Conservation (phyloP, 2,888 invertebrate species). For the Calliopum simillimum region DNA sequence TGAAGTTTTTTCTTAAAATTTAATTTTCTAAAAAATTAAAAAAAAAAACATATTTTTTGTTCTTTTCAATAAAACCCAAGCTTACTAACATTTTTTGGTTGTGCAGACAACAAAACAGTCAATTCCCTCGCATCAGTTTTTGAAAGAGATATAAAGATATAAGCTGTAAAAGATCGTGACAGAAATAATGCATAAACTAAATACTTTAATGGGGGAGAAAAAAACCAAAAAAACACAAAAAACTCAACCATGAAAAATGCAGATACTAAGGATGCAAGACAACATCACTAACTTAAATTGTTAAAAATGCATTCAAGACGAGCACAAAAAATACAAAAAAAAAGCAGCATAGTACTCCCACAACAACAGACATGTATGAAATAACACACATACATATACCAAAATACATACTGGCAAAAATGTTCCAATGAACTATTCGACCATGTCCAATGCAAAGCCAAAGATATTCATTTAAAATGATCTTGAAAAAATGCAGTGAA, state of each 20-base stretch:
- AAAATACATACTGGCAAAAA: background rate
- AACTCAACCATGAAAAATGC: background rate
- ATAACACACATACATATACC: constrained; percentile 31
- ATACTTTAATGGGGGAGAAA: background rate
- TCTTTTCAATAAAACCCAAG: background rate
- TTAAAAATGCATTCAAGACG: constrained; percentile 23
- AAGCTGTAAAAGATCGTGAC: constrained; percentile 60
- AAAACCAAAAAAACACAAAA: background rate
- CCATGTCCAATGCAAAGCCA: background rate
- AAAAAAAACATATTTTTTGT: no score
- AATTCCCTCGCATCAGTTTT: background rate
- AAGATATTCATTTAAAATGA: background rate
- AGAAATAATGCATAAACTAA: constrained; percentile 56
- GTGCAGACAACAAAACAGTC: background rate
- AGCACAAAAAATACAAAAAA: background rate
- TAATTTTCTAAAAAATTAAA: no score
- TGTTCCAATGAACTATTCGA: background rate
- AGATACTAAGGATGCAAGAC: background rate
- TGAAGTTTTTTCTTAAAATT: no score
- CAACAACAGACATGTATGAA: constrained; percentile 31
- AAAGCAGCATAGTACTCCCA: background rate
- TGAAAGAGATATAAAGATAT: constrained; percentile 54
- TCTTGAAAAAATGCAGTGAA: background rate
- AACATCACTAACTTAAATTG: constrained; percentile 23
- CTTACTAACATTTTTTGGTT: background rate